Conservation (phyloP, 1,140 invertebrate genomes). For the Cotesia chilonis region DNA sequence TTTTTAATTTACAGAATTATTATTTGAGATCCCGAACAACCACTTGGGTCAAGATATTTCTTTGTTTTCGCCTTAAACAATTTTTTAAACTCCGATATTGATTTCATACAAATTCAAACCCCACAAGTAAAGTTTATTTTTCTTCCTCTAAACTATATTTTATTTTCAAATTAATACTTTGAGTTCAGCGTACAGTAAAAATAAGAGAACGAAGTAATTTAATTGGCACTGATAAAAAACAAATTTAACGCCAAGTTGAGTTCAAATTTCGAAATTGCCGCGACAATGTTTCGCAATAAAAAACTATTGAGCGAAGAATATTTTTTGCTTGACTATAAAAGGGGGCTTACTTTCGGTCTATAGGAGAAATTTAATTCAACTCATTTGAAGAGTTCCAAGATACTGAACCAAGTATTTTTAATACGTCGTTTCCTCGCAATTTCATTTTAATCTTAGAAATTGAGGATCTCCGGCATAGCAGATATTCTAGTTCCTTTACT, state of each 20-base stretch:
- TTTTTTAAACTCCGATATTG: conserved; percentile 26
- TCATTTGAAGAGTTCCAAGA: conserved; percentile 20
- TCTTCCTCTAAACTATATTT: too few species aligned
- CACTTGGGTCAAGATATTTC: conserved; percentile 25
- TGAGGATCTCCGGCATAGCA: conserved; percentile 15
- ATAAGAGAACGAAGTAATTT: too few species aligned
- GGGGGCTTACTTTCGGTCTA: background rate
- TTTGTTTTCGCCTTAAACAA: conserved; percentile 34
- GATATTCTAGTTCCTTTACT: background rate
- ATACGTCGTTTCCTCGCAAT: conserved; percentile 32
- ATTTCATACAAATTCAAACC: too few species aligned
- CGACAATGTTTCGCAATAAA: conserved; percentile 8
- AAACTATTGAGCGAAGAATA: conserved; percentile 18
- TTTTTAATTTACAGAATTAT: conserved; percentile 52
- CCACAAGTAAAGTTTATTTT: too few species aligned
- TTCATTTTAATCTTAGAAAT: conserved; percentile 40
- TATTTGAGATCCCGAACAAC: conserved; percentile 37
- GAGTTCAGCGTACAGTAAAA: too few species aligned
- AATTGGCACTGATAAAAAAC: conserved; percentile 38
- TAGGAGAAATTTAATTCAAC: conserved; percentile 27
- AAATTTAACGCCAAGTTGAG: background rate
- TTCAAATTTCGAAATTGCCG: background rate
- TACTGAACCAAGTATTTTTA: conserved; percentile 30
- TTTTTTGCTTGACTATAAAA: background rate
- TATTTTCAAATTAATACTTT: too few species aligned